A percentile compares a stretch with the other conserved stretches of the same genome.
These are phyloP conservation scores for Sycophila texana DNA, from an alignment of 2,888 invertebrate species.

Conservation along the genomic window DNA sequence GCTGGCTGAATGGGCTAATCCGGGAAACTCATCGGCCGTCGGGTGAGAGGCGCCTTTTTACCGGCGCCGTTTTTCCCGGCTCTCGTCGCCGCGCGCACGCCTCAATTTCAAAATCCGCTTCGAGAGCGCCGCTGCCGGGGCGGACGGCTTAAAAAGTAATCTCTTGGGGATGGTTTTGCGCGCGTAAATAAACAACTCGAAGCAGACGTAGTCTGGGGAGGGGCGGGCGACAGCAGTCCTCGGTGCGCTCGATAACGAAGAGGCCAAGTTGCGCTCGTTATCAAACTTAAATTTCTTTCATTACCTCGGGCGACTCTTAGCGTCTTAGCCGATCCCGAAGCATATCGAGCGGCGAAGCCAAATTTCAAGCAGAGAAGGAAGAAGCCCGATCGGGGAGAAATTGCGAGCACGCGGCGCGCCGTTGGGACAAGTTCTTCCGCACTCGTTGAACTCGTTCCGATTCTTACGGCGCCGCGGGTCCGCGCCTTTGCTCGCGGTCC, in stretches of 20 bases:
- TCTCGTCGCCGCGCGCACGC: neutral
- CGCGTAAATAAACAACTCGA: neutral
- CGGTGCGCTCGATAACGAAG: neutral
- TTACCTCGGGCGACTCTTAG: neutral
- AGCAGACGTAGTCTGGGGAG: neutral
- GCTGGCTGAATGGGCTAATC: conserved; percentile 37
- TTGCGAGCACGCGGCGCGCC: conserved; percentile 4
- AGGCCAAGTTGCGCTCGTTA: conserved; percentile 22
- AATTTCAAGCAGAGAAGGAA: conserved; percentile 3
- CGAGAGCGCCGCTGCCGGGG: neutral
- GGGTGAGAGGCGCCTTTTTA: conserved; percentile 4
- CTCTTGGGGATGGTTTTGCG: too few species aligned
- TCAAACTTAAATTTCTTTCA: conserved; percentile 37
- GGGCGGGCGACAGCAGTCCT: neutral
- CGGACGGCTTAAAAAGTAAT: too few species aligned
- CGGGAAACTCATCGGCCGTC: conserved; percentile 35
- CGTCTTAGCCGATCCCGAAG: conserved; percentile 3
- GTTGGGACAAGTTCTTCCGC: conserved; percentile 14
- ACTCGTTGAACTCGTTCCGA: neutral
- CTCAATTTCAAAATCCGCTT: neutral
- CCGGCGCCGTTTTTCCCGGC: conserved; percentile 25
- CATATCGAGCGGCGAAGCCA: neutral
- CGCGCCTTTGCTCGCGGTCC: conserved; percentile 23
- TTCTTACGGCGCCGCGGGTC: neutral
- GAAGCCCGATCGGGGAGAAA: conserved; percentile 25